Base-by-base conservation (phyloP, 2,888 invertebrate species). In the Erebia palarica region DNA sequence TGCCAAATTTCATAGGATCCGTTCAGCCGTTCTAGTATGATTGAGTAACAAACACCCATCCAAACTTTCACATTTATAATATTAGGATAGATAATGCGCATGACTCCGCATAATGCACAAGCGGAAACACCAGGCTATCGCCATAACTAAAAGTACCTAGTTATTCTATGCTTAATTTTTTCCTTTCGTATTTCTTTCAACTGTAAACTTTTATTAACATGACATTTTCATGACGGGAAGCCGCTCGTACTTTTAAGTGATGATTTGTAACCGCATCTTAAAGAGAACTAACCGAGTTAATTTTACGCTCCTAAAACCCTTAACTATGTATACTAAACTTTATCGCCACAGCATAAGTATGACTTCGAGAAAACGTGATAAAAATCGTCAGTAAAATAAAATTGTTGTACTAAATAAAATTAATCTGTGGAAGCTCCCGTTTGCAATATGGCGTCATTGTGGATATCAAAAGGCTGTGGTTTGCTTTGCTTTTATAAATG, bases 401-500 rank as follows among this genome's bases (percentile, higher is more conserved):
- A 58, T 77, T 69, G 75, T 69, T 68, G 67, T 71, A 47, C 75
- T 70, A 73, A 70, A 76, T 78, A 78, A 77, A 77, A 78, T 79
- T 78, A 79, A 81, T 78, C 77, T 75, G 72, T 76, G 68, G 65
- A 70, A 71, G 79, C 79, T 80, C 78, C 81, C 84, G 83, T 79
- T 81, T 82, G 84, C 84, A 84, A 84, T 79, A 75, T 84, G 84
- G 80, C 80, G 80, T 72, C 69, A 75, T 78, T 79, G 70, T 70
- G 27, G 53, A 77, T 78, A 68, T 70, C 72, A 76, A 78, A 76
- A 69, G 72, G 49, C 71, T 79, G 80, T 74, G 81, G 81, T 79
- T 78, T 75, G 42, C 66, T 66, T 49, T 60, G 65, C 63, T 55
- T 70, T 73, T 67, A 70, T 16, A 68, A 67, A 69, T 58, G 67